Evolutionary conservation across 2,797 vertebrate genomes (phyloP), one percentile per base, ranked within the genome.

Genomic region (Falco rusticolus): DNA sequence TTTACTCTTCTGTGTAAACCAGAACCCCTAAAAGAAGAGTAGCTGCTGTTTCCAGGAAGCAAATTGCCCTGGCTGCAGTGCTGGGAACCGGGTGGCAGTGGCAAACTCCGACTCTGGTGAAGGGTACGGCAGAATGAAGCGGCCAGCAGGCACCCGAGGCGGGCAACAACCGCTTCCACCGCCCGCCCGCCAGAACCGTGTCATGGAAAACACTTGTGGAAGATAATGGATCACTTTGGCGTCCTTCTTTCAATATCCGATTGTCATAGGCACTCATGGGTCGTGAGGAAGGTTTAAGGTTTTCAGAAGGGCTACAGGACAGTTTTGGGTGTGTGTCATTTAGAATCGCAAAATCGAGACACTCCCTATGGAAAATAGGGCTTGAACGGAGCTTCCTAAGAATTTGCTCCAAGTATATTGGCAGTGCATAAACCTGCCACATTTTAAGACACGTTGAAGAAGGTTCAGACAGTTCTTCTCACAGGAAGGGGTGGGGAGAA

Each of bases 251-350:
- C 70, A 50, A 34, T 37, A 54, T 13, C 14, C 4, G 2, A 3
- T 63, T 41, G 19, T 6, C 25, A 31, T 1, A 13, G 31, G 29
- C 11, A 13, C 5, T 47, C 11, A 2, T 10, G 10, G 47, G 47
- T 12, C 0, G 0, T n/a, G 43, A 59, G 20, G 33, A 63, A 66
- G 8, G 11, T 74, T 69, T 69, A 16, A 39, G 0, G 0, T 28
- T 80, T 66, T 41, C 41, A 20, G 4, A 70, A 45, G 31, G 37
- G 18, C 14, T 48, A 12, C 28, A 9, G 56, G 60, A 26, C 10
- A 53, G 9, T 4, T 71, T 63, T 43, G 34, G 2, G 41, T 29
- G 48, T 15, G 2, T 22, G 22, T 12, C 10, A n/a, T 19, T 25
- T 33, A 34, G 31, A 75, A n/a, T 13, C 6, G 3, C 82, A 84